A percentile compares a stretch with the other conserved stretches of the same genome.
phyloP scores from a whole-genome alignment of 2,797 vertebrate genomes.

The Chloroceryle amazona region DNA sequence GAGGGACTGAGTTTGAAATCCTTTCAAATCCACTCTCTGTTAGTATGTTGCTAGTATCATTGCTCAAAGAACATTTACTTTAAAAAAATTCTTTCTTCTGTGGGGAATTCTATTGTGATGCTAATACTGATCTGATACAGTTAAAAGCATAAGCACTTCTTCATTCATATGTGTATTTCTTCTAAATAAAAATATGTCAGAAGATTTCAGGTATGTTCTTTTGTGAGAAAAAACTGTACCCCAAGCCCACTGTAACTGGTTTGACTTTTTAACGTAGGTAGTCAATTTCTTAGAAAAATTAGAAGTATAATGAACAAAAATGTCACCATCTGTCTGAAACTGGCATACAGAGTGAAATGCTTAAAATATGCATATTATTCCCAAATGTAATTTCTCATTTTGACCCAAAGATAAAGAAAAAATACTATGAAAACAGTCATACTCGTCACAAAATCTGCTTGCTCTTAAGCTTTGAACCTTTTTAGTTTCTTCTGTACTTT shows the following conservation, averaged over 20 bases:
- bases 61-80: not conserved
- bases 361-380: not conserved
- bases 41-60: not conserved
- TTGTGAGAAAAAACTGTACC: not conserved
- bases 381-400: not conserved
- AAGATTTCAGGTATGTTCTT: constrained; percentile 14
- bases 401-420: constrained; percentile 37
- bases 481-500: not conserved
- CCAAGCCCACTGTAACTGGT: not conserved
- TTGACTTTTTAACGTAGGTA: constrained; percentile 61
- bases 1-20: not conserved
- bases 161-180: not conserved
- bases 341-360: not conserved
- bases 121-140: not conserved
- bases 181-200: constrained; percentile 14
- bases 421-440: not conserved
- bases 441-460: not conserved
- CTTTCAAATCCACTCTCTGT: not conserved
- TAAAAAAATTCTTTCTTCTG: not conserved
- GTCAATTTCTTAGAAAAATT: constrained; percentile 59
- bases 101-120: not conserved
- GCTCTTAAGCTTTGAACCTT: not conserved
- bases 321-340: constrained; percentile 74
- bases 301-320: constrained; percentile 48
- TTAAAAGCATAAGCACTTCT: not conserved